Base-by-base conservation (phyloP, 2,888 invertebrate genomes). In the Ischnura elegans region DNA sequence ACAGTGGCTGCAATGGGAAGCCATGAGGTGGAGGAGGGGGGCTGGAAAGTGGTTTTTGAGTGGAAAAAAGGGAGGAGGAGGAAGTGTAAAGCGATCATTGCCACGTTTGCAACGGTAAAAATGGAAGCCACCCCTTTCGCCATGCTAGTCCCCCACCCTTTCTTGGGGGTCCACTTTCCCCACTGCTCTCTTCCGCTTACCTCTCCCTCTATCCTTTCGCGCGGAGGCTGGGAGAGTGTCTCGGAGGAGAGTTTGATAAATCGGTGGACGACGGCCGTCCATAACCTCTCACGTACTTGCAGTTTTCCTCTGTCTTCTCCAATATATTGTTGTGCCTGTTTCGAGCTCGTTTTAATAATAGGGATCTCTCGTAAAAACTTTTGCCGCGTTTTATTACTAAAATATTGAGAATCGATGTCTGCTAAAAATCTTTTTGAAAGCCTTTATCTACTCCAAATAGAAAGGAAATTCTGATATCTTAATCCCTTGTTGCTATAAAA, bases 31-130 rank as follows among this genome's bases (percentile, higher is more conserved):
- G 84, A 29, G 84, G 42, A 6, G n/a, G 13, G 8, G 84, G 25
- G 29, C 36, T 10, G 76, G 76, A 13, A 36, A 76, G 76, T 36
- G 76, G 36, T 76, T 76, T 76, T 76, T 76, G 36, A 76, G 76
- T 36, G 76, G 76, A 76, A 76, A 76, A 76, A 25, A 36, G 25
- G 76, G 36, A 36, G 25, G 76, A 76, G 76, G 76, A 76, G 76
- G 76, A 76, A 76, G 76, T 76, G 76, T 36, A 76, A 76, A 76
- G 76, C 36, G 76, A 76, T 76, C 76, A 76, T 76, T 76, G 76
- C 76, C 76, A 36, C 29, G 36, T 76, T 76, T 76, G 29, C 76
- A 76, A 76, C 76, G 76, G 76, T 76, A 76, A 76, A 76, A 76
- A 76, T 76, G 10, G 36, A 13, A 76, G 13, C 76, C 10, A 25